A percentile compares a stretch with the other conserved stretches of the same genome.
These are phyloP conservation scores for Serranochromis macrocephalus DNA, from an alignment of 2,113 vertebrate genomes.

Conservation along the genomic window DNA sequence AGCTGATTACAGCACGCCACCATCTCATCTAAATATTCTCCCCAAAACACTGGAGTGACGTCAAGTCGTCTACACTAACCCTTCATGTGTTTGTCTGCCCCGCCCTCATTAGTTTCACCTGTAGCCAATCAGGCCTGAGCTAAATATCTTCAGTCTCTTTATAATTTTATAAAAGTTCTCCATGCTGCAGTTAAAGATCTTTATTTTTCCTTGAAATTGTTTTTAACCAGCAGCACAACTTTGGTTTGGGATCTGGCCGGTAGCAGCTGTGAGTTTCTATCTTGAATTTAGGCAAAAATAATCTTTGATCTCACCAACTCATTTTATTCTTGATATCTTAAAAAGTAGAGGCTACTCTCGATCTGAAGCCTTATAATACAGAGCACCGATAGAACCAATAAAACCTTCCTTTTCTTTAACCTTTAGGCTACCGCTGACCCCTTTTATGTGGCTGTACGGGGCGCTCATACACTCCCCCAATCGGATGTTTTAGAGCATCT, in stretches of 20 bases:
- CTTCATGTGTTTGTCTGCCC: neutral
- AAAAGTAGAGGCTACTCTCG: neutral
- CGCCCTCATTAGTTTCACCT: neutral
- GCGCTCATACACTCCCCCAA: neutral
- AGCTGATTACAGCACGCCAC: neutral
- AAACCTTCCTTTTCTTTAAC: neutral
- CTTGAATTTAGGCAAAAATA: neutral
- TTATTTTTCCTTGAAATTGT: neutral
- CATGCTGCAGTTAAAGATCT: neutral
- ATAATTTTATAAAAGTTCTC: neutral
- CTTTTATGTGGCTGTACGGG: conserved; percentile 27
- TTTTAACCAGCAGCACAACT: neutral
- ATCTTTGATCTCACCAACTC: neutral
- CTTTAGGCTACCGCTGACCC: conserved; percentile 40
- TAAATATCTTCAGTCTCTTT: neutral
- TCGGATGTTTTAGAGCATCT: conserved; percentile 24
- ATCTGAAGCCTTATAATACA: neutral
- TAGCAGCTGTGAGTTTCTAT: neutral
- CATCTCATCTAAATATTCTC: neutral
- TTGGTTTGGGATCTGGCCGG: neutral
- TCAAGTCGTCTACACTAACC: neutral
- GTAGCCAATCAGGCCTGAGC: neutral
- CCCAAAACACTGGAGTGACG: neutral
- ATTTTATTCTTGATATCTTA: neutral
- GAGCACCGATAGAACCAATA: neutral